Conservation (phyloP, 1,140 invertebrate genomes). For the Teleogryllus occipitalis region DNA sequence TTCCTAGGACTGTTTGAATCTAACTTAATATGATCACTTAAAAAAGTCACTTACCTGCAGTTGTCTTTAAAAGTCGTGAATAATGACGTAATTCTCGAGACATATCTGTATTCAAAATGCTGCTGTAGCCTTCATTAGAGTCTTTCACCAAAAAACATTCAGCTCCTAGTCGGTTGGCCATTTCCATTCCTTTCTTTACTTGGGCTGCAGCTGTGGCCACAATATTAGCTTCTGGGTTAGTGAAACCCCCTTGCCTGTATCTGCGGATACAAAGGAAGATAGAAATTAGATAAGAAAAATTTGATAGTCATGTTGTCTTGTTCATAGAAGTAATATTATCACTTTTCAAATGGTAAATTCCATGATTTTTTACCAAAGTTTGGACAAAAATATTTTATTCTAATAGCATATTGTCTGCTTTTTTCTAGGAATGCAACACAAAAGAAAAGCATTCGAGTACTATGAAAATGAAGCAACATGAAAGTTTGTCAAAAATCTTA, state of each 20-base stretch:
- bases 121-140: conserved; percentile 50
- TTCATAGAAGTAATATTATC: no score
- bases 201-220: conserved; percentile 51
- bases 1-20: no score
- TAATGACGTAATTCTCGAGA: conserved; percentile 50
- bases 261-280: conserved; percentile 29
- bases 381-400: no score
- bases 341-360: no score
- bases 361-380: no score
- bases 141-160: conserved; percentile 55
- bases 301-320: not conserved
- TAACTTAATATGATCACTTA: no score
- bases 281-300: not conserved
- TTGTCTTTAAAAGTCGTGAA: conserved; percentile 52
- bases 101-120: conserved; percentile 50
- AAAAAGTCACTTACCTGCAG: conserved; percentile 35
- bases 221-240: conserved; percentile 48
- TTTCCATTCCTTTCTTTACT: conserved; percentile 53
- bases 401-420: no score
- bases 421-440: no score
- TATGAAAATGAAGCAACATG: no score
- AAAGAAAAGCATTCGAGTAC: no score
- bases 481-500: no score
- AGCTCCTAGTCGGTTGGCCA: conserved; percentile 50
- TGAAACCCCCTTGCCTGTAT: conserved; percentile 50